Percentiles rank a stretch among this genome's conserved stretches.
Conservation (phyloP, 2,797 vertebrate species). For the Streptopelia turtur region DNA sequence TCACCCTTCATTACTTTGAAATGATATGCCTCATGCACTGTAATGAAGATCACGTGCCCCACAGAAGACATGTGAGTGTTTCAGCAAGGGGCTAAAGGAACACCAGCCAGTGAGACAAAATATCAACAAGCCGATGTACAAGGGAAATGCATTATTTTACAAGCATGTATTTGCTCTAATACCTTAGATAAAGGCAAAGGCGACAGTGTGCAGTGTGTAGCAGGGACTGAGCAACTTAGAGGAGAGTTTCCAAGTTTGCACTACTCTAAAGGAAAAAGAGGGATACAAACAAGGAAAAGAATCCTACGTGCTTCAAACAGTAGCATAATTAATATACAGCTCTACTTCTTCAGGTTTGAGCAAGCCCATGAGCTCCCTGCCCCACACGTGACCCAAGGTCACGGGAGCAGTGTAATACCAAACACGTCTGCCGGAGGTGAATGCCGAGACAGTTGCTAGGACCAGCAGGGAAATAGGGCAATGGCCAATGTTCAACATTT, state of each 20-base stretch:
- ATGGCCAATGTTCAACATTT: neutral
- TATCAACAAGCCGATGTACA: neutral
- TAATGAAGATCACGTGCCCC: neutral
- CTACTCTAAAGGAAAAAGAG: neutral
- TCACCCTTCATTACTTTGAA: neutral
- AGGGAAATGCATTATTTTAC: neutral
- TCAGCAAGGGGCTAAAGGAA: neutral
- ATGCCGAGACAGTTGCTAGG: neutral
- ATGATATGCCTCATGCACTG: neutral
- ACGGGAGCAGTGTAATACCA: neutral
- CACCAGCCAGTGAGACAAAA: neutral
- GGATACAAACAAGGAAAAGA: neutral
- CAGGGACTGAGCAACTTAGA: neutral
- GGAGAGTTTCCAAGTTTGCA: neutral
- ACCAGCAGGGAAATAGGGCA: neutral
- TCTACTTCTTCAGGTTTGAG: neutral
- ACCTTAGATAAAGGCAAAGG: neutral
- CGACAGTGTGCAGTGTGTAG: neutral
- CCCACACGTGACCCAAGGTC: neutral
- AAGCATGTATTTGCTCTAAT: accelerated
- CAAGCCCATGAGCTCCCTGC: neutral
- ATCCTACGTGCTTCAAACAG: neutral
- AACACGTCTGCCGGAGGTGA: neutral
- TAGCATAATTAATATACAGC: neutral
- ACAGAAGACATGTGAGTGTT: neutral